Base-by-base conservation (phyloP, 2,888 invertebrate genomes). In the Cataglyphis altisquamis region DNA sequence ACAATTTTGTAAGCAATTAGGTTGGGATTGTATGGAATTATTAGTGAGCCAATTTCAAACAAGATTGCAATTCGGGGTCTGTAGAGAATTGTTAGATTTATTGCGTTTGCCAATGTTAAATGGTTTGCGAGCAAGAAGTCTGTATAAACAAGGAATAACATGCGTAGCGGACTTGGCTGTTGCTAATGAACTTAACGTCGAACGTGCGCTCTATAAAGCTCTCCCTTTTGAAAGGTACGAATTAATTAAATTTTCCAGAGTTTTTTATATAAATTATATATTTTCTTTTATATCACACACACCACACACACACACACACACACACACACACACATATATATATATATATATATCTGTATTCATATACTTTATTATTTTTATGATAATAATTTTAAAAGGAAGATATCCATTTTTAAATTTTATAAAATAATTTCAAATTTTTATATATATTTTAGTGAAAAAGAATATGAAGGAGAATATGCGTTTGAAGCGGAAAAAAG, bases 1-100 rank as follows among this genome's bases (percentile, higher is more conserved):
- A 3, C 97, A 98, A n/a, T 99, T 99, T 95, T 98, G 99, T 94
- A 97, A 96, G 86, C 97, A 98, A 77, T 95, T 99, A 15, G 98
- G 99, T 36, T 99, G 99, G 99, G 96, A 96, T 88, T 98, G 97
- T 93, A 96, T 99, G 92, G 98, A 99, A 94, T 95, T 98, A 87
- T 95, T 99, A 60, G 96, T 99, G 62, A 97, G 97, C 0, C 98
- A 99, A 95, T 99, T 99, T 95, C 98, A 99, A 95, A 97, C 98
- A 91, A 97, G 99, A 21, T 96, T 99, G 62, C 98, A 98, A 92
- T 99, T 99, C 94, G 99, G 99, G 15, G 97, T 99, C 66, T 97
- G 98, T 92, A 96, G 97, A 32, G 99, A 99, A 94, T 95, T 99
- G 60, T 96, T 99, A 86, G 99, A 99, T 93, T 95, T 99, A 78